Conservation (phyloP, 2,888 invertebrate species). For the Acronicta leporina region DNA sequence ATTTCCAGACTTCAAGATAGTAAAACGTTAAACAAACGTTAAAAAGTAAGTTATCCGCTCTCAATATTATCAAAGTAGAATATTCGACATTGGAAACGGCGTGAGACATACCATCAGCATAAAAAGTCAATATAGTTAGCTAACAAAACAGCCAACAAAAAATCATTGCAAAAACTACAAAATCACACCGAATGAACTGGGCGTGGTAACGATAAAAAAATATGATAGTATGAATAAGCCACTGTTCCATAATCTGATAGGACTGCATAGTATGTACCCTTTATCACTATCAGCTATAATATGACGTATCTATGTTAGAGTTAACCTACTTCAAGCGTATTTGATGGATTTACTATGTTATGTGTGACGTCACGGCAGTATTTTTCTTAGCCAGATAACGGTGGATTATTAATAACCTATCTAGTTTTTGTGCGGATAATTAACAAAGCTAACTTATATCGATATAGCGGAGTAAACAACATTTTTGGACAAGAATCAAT, state of each 20-base stretch:
- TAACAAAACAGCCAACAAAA: constrained; percentile 34
- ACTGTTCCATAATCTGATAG: constrained; percentile 19
- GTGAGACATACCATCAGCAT: constrained; percentile 4
- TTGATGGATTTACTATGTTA: constrained; percentile 36
- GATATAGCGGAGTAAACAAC: not conserved
- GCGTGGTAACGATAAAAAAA: constrained; percentile 22
- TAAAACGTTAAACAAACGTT: too few species aligned
- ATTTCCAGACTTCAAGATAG: not conserved
- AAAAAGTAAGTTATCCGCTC: constrained; percentile 6
- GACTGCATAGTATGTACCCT: constrained; percentile 3
- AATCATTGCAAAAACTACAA: constrained; percentile 29
- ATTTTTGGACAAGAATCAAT: constrained; percentile 17
- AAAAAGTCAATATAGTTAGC: constrained; percentile 33
- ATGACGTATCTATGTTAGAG: constrained; percentile 38
- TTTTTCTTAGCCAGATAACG: constrained; percentile 31
- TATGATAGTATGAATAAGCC: not conserved
- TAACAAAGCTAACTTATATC: not conserved
- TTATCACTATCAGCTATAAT: constrained; percentile 41
- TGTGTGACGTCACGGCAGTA: constrained; percentile 24
- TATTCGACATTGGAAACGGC: constrained; percentile 11
- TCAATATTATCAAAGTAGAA: constrained; percentile 19
- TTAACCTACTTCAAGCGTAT: constrained; percentile 38
- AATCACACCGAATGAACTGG: constrained; percentile 18
- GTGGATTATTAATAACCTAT: constrained; percentile 21
- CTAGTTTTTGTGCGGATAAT: constrained; percentile 4